Conservation (phyloP, 1,140 invertebrate species). For the Euwallacea similis region DNA sequence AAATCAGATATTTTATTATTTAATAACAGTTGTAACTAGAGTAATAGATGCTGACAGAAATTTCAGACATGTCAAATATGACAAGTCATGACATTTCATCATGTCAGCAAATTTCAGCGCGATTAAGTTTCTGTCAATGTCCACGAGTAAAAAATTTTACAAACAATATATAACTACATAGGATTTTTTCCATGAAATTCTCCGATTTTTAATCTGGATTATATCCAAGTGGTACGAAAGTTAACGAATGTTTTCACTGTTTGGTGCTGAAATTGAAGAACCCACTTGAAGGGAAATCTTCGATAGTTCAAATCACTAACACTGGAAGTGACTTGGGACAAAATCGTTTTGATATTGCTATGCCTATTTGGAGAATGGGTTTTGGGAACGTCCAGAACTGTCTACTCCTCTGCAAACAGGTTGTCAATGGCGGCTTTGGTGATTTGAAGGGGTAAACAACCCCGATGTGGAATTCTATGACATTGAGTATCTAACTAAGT, state of each 20-base stretch:
- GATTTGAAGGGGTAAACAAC: conserved; percentile 10
- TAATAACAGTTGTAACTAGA: too few species aligned
- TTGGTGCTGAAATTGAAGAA: conserved; percentile 8
- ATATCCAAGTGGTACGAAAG: conserved; percentile 24
- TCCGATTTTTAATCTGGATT: too few species aligned
- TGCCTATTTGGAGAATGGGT: conserved; percentile 20
- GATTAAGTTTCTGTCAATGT: too few species aligned
- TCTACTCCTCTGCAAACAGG: conserved; percentile 3
- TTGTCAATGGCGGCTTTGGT: conserved; percentile 25
- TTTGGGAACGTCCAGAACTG: conserved; percentile 19
- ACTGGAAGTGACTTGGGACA: conserved; percentile 29
- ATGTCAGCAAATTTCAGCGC: too few species aligned
- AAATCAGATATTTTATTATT: too few species aligned
- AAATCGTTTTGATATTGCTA: conserved; percentile 37
- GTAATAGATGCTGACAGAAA: too few species aligned
- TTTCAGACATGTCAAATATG: too few species aligned
- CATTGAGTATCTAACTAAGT: conserved; percentile 22
- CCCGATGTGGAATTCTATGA: conserved; percentile 13
- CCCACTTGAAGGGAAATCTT: conserved; percentile 22
- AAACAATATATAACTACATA: too few species aligned
- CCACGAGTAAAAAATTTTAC: too few species aligned
- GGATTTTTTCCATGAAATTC: too few species aligned
- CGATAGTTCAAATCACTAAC: conserved; percentile 32
- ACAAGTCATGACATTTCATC: too few species aligned
- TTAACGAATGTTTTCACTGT: conserved; percentile 23